phyloP scores from a whole-genome alignment of 2,113 vertebrate species.

The Burhinus oedicnemus region DNA sequence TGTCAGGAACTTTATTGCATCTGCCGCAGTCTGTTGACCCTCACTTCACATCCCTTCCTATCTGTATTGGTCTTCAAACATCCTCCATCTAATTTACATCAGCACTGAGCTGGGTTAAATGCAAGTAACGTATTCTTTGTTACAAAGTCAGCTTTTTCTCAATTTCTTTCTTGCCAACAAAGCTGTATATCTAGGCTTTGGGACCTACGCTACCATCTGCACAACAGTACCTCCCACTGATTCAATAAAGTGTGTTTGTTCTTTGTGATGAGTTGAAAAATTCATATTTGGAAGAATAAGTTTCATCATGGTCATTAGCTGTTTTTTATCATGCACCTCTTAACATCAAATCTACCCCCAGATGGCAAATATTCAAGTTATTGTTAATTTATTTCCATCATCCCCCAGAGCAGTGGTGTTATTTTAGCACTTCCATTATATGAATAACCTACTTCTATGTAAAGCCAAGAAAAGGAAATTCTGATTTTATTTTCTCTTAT shows the following conservation, averaged over 20 bases:
- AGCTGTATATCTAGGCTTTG: not conserved
- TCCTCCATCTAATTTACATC: not conserved
- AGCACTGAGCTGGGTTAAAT: not conserved
- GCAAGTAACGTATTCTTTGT: accelerated
- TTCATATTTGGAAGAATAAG: not conserved
- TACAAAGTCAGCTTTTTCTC: not conserved
- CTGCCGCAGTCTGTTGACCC: not conserved
- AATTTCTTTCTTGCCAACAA: not conserved
- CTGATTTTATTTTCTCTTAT: not conserved
- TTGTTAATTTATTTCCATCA: not conserved
- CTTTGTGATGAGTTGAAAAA: not conserved
- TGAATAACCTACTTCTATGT: not conserved
- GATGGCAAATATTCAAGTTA: not conserved
- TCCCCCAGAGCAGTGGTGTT: accelerated
- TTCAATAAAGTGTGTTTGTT: not conserved
- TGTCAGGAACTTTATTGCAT: not conserved
- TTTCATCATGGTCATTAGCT: not conserved
- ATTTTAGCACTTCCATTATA: not conserved
- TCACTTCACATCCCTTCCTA: not conserved
- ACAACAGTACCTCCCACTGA: not conserved
- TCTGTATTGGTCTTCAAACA: not conserved
- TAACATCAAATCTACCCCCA: not conserved
- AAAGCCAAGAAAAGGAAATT: not conserved
- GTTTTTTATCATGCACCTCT: not conserved
- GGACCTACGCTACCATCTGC: not conserved